These are phyloP conservation scores for human (Homo sapiens) DNA, from an alignment of 2,113 vertebrate genomes.

Conservation along the genomic window DNA sequence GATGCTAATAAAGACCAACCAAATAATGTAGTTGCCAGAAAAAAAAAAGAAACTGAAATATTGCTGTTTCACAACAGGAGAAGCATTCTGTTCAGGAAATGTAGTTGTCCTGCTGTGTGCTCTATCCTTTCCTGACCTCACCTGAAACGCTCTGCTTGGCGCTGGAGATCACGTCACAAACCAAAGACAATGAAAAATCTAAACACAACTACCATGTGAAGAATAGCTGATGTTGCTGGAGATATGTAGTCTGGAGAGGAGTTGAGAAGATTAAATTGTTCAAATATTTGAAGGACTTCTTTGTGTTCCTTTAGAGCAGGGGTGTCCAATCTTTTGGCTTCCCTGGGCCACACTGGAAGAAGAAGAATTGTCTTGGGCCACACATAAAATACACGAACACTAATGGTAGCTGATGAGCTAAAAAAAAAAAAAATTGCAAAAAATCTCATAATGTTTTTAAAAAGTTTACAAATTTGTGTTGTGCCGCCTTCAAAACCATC, in stretches of 20 bases:
- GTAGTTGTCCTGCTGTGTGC: background rate
- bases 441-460: no score
- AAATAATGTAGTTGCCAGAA: background rate
- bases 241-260: background rate
- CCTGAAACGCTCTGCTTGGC: background rate
- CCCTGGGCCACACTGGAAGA: no score
- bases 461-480: no score
- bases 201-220: background rate
- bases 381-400: no score
- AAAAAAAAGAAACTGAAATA: background rate
- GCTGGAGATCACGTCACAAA: background rate
- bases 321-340: no score
- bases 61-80: accelerated
- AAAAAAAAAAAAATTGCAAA: no score
- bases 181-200: background rate
- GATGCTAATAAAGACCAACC: background rate
- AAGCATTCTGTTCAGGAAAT: background rate
- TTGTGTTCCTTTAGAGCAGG: background rate
- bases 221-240: background rate
- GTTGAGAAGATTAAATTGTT: background rate
- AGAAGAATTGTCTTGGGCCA: no score
- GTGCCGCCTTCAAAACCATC: no score
- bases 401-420: no score
- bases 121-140: background rate
- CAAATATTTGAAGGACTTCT: background rate